These are phyloP conservation scores for Mastacembelus armatus DNA, from an alignment of 2,797 vertebrate genomes.

Conservation along the genomic window DNA sequence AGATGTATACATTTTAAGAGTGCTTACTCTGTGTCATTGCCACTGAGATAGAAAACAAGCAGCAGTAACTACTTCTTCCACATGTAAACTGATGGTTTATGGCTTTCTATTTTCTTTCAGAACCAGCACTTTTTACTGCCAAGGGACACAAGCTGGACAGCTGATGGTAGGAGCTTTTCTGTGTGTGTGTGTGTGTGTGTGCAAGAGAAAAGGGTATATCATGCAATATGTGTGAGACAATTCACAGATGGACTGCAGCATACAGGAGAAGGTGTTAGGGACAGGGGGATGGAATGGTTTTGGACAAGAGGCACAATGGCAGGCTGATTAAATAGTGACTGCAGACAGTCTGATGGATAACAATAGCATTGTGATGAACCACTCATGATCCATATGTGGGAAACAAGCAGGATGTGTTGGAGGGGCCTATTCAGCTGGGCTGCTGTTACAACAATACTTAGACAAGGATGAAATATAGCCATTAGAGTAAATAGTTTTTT, in stretches of 20 bases:
- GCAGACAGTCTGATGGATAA: slow-evolving; percentile 79
- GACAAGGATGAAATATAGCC: slow-evolving; percentile 59
- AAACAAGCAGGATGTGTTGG: slow-evolving; percentile 63
- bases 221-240: slow-evolving; percentile 52
- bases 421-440: slow-evolving; percentile 73
- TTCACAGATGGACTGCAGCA: slow-evolving; percentile 80
- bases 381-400: slow-evolving; percentile 67
- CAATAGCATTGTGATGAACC: slow-evolving; percentile 80
- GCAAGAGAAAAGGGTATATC: slow-evolving; percentile 27
- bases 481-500: slow-evolving; percentile 64
- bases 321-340: slow-evolving; percentile 79
- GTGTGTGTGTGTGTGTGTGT: slow-evolving; percentile 36
- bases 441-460: slow-evolving; percentile 70
- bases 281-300: slow-evolving; percentile 75
- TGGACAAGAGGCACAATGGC: slow-evolving; percentile 81
- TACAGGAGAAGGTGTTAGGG: slow-evolving; percentile 73
- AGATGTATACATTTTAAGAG: no score
- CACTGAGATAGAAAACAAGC: slow-evolving; percentile 20
- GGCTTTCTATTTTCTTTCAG: no score
- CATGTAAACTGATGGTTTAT: slow-evolving; percentile 46
- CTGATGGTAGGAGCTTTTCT: slow-evolving; percentile 72
- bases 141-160: slow-evolving; percentile 76
- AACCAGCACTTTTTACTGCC: slow-evolving; percentile 68
- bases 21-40: neutral
- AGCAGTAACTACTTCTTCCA: slow-evolving; percentile 38